Evolutionary conservation across 1,140 invertebrate species (phyloP).

Genomic region (Phthorimaea operculella): DNA sequence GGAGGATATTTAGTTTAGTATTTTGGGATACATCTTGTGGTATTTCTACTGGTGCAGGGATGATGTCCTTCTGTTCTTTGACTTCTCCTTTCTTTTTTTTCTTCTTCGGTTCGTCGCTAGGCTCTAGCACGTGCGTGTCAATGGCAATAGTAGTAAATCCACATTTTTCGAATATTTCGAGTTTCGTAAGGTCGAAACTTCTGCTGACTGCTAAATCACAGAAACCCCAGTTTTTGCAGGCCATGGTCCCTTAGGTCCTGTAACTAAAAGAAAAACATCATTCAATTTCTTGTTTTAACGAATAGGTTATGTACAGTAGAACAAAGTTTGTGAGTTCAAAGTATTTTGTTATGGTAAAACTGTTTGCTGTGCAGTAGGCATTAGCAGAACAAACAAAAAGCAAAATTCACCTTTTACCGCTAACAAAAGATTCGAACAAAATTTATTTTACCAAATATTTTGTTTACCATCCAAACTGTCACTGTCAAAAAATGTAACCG

Average conservation of each 20-base stretch:
- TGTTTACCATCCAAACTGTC: no score
- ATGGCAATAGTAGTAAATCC: slow-evolving; percentile 50
- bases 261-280: not conserved
- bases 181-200: slow-evolving; percentile 35
- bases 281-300: no score
- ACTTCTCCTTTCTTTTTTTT: slow-evolving; percentile 55
- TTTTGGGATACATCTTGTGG: slow-evolving; percentile 24
- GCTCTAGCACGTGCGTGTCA: slow-evolving; percentile 45
- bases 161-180: slow-evolving; percentile 35
- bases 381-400: no score
- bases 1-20: slow-evolving; percentile 46
- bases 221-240: slow-evolving; percentile 42
- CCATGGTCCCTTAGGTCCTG: slow-evolving; percentile 17
- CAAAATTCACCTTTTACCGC: no score
- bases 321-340: no score
- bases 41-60: slow-evolving; percentile 41
- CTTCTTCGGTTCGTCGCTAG: slow-evolving; percentile 48
- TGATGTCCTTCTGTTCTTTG: slow-evolving; percentile 46
- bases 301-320: no score
- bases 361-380: no score
- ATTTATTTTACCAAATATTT: no score
- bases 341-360: no score
- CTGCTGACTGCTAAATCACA: slow-evolving; percentile 51
- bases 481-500: no score
- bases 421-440: no score